These are phyloP conservation scores for Eledona agricola DNA, from an alignment of 2,888 invertebrate genomes.

Conservation along the genomic window DNA sequence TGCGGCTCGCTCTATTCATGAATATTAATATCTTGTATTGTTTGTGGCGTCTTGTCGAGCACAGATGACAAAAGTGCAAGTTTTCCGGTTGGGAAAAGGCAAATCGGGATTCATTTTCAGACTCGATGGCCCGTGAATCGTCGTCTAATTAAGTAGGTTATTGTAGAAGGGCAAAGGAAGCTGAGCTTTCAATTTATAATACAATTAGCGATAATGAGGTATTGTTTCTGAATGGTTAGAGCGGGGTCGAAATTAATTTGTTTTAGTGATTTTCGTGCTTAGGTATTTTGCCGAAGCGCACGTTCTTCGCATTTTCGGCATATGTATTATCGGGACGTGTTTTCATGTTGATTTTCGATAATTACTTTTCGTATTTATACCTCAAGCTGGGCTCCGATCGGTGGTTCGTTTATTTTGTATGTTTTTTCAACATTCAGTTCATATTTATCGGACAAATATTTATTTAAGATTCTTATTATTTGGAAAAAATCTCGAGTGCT, in stretches of 20 bases:
- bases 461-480: too few species aligned
- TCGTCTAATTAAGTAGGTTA: slow-evolving; percentile 23
- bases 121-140: slow-evolving; percentile 13
- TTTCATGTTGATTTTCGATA: slow-evolving; percentile 8
- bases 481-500: not conserved
- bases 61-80: slow-evolving; percentile 1
- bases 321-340: not conserved
- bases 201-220: slow-evolving; percentile 27
- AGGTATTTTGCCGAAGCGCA: slow-evolving; percentile 3
- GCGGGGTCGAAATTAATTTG: slow-evolving; percentile 3
- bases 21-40: slow-evolving; percentile 29
- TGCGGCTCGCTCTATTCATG: slow-evolving; percentile 26
- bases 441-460: too few species aligned
- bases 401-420: not conserved
- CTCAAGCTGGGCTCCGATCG: not conserved
- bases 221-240: slow-evolving; percentile 15
- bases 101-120: slow-evolving; percentile 12
- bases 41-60: slow-evolving; percentile 18
- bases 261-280: not conserved
- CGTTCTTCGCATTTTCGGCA: too few species aligned
- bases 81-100: too few species aligned
- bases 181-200: slow-evolving; percentile 26
- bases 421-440: slow-evolving; percentile 1
- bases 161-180: slow-evolving; percentile 16
- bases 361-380: slow-evolving; percentile 1